These are phyloP conservation scores for Lethrus apterus DNA, from an alignment of 1,140 invertebrate species.

Conservation along the genomic window DNA sequence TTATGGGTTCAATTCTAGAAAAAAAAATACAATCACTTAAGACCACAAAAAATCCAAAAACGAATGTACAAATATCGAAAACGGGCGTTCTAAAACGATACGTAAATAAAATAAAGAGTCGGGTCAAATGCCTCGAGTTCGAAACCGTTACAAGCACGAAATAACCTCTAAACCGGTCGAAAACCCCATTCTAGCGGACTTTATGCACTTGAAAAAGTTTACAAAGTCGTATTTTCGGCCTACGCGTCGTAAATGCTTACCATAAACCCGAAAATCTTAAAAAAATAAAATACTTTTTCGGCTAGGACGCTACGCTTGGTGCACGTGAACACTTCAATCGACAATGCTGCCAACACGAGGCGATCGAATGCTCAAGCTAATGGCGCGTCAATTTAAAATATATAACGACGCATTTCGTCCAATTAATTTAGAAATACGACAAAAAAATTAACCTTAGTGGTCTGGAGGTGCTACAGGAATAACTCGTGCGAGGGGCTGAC, in stretches of 20 bases:
- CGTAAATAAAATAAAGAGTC: not conserved
- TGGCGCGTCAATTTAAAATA: not conserved
- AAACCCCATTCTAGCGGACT: too few species aligned
- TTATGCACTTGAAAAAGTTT: too few species aligned
- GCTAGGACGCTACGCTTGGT: conserved; percentile 20
- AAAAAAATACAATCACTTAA: conserved; percentile 22
- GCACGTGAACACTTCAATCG: conserved; percentile 33
- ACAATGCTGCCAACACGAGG: conserved; percentile 35
- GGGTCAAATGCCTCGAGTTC: conserved; percentile 13
- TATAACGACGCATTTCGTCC: not conserved
- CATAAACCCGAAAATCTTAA: conserved; percentile 9
- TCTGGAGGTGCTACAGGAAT: not conserved
- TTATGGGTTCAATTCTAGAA: conserved; percentile 60
- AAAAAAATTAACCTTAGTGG: not conserved
- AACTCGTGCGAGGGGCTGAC: not conserved
- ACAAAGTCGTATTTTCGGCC: too few species aligned
- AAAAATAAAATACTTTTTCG: conserved; percentile 11
- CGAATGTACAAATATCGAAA: not conserved
- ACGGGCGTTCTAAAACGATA: conserved; percentile 1
- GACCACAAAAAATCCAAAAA: not conserved
- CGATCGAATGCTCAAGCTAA: not conserved
- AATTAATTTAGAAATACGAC: not conserved
- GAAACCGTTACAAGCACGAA: conserved; percentile 8
- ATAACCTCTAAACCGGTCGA: too few species aligned
- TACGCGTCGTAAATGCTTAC: conserved; percentile 4